Evolutionary conservation across 2,113 vertebrate species (phyloP).

Genomic region (Castor canadensis): DNA sequence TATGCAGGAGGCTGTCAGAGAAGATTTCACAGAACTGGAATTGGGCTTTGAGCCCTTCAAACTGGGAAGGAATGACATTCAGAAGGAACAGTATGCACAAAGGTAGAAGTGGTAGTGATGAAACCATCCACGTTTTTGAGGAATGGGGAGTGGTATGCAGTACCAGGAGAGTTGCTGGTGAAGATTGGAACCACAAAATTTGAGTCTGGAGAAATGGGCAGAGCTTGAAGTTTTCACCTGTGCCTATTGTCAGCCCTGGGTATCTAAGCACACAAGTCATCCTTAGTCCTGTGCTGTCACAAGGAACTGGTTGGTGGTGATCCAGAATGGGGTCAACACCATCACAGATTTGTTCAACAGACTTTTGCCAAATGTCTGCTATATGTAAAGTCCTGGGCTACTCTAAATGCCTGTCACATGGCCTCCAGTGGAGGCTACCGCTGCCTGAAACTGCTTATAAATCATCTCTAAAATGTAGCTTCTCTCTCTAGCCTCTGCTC

Average conservation of each 20-base stretch:
- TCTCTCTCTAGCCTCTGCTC: background rate
- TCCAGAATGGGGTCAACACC: background rate
- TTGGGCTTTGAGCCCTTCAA: background rate
- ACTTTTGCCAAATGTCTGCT: background rate
- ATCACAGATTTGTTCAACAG: background rate
- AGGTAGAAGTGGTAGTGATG: background rate
- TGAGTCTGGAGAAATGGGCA: background rate
- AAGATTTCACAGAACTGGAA: background rate
- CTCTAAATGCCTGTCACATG: background rate
- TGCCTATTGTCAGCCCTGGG: background rate
- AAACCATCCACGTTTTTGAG: background rate
- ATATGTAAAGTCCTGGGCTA: background rate
- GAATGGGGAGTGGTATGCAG: background rate
- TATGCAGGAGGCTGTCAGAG: background rate
- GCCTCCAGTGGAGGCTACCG: fast-evolving
- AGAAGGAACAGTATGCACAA: background rate
- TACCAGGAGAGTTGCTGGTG: background rate
- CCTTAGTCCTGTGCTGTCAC: background rate
- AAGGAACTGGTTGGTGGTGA: background rate
- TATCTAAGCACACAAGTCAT: background rate
- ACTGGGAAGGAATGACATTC: background rate
- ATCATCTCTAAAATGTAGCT: background rate
- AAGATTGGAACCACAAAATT: background rate
- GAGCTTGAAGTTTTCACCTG: background rate
- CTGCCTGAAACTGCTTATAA: background rate